Conservation (phyloP, 1,140 invertebrate genomes). For the Diuraphis noxia region DNA sequence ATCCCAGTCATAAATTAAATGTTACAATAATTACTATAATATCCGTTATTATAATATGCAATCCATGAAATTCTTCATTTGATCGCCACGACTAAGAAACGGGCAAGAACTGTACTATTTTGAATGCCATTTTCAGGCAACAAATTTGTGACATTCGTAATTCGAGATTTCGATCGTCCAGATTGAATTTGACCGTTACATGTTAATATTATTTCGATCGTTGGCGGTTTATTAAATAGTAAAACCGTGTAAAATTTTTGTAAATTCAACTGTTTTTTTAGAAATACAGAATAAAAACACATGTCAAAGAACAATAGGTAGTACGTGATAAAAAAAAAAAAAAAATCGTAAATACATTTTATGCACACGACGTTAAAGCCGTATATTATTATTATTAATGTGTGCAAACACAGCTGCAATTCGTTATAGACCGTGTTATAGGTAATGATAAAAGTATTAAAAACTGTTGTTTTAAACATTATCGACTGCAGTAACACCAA, state of each 20-base stretch:
- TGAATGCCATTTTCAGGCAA: background rate
- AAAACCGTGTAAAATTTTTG: background rate
- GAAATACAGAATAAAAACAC: background rate
- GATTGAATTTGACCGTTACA: background rate
- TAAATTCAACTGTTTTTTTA: background rate
- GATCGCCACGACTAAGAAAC: background rate
- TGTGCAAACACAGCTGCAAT: constrained; percentile 17
- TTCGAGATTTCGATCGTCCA: background rate
- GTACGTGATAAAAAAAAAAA: background rate
- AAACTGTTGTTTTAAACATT: background rate
- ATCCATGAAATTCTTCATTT: background rate
- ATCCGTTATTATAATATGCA: constrained; percentile 3
- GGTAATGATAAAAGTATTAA: background rate
- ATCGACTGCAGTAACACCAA: background rate
- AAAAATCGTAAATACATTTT: background rate
- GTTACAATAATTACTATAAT: background rate
- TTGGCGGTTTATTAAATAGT: background rate
- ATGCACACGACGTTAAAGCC: background rate
- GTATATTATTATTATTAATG: background rate
- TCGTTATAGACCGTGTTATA: background rate
- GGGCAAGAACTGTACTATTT: background rate
- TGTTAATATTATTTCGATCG: background rate
- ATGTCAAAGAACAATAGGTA: background rate
- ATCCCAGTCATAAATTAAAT: constrained; percentile 1
- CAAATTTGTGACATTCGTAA: background rate